Conservation (phyloP, 2,113 vertebrate species). For the Phylloscopus whistleri region DNA sequence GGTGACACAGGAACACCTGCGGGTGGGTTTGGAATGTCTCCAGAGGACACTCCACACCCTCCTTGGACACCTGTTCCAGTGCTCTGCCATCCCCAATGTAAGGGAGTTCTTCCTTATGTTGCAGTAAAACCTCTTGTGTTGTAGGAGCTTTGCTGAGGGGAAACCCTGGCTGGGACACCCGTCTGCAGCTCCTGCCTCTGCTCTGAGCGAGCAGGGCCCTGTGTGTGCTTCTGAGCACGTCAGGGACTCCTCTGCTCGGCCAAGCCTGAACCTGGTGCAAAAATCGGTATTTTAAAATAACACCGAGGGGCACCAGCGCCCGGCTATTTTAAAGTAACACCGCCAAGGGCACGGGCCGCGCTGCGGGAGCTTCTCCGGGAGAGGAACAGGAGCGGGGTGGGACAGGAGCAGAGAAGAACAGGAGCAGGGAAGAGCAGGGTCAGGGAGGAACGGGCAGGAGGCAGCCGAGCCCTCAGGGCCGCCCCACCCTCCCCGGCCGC, state of each 20-base stretch:
- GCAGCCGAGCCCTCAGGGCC: fast-evolving
- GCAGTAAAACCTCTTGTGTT: not conserved
- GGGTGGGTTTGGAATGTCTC: not conserved
- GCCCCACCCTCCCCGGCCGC: not conserved
- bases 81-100: not conserved
- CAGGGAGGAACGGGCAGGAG: too few species aligned
- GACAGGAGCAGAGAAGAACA: not conserved
- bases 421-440: too few species aligned
- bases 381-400: not conserved
- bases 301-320: fast-evolving
- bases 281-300: not conserved
- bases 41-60: not conserved
- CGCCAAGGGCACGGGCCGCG: not conserved
- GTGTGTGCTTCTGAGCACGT: not conserved
- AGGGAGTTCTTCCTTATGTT: too few species aligned
- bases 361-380: too few species aligned
- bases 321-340: not conserved
- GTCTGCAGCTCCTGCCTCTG: not conserved
- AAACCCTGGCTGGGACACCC: not conserved
- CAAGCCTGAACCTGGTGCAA: not conserved
- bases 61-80: not conserved
- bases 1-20: not conserved
- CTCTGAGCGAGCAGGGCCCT: not conserved
- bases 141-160: not conserved
- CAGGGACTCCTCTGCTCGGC: fast-evolving